phyloP scores from a whole-genome alignment of 1,140 invertebrate genomes.

The Caenorhabditis inopinata region DNA sequence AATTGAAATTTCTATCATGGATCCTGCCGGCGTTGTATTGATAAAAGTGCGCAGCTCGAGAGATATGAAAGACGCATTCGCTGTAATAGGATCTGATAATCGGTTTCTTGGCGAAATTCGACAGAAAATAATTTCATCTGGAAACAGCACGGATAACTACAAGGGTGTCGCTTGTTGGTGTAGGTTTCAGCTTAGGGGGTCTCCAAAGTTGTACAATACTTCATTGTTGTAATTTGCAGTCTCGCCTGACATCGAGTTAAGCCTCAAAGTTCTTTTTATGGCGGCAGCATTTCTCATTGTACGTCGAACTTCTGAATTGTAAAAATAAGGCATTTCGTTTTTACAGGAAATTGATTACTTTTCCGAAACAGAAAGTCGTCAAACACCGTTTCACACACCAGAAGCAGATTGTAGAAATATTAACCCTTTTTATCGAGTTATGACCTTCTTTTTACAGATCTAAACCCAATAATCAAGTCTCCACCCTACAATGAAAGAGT shows the following conservation, averaged over 20 bases:
- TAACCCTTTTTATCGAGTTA: too few species aligned
- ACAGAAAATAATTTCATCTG: slow-evolving; percentile 18
- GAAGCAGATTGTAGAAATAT: background rate
- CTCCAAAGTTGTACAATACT: background rate
- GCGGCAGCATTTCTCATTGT: background rate
- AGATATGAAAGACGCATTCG: background rate
- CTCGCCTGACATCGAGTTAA: background rate
- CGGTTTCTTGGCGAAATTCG: background rate
- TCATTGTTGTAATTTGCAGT: background rate
- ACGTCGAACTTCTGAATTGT: too few species aligned
- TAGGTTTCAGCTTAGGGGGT: too few species aligned
- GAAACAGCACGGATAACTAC: background rate
- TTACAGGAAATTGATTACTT: slow-evolving; percentile 11
- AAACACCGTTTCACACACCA: background rate
- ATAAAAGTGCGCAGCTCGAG: background rate
- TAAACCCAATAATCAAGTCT: background rate
- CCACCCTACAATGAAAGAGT: background rate
- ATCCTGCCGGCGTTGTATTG: background rate
- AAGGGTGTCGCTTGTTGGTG: slow-evolving; percentile 16
- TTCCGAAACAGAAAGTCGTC: background rate
- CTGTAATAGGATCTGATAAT: background rate
- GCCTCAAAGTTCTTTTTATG: background rate
- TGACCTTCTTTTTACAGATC: background rate
- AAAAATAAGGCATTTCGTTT: too few species aligned
- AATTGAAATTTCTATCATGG: background rate